Evolutionary conservation across 2,888 invertebrate genomes (phyloP), one percentile per base, ranked within the genome.

Genomic region (Lissocephala sabroskyi): DNA sequence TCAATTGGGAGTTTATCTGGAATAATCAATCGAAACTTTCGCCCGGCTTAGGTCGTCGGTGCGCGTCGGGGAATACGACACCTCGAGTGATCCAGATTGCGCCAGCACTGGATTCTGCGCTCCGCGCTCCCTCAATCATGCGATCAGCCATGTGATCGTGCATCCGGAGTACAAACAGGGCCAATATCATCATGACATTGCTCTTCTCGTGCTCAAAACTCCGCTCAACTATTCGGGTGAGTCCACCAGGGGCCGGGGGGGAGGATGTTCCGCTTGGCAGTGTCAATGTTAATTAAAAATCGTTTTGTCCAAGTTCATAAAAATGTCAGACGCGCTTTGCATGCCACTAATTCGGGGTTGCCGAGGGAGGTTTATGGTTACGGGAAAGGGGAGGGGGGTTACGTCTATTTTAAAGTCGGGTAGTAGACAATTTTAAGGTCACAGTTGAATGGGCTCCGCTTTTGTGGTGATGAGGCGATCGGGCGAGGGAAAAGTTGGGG

Each of bases 21-120:
- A 47, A 7, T 35, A 13, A 35, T 35, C 35, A 7, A 16, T 23
- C 3, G 4, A n/a, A 11, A 50, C 52, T 47, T 49, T 54, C 30
- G 30, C 30, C 17, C 48, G 93, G 93, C 63, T 90, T n/a, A n/a
- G n/a, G n/a, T 90, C 89, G 49, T 89, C 89, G 3, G 90, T 92
- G 32, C 87, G 91, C 29, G 88, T 91, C 0, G 93, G 93, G 0
- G 93, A 93, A 83, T 93, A 89, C 85, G 89, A 91, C 65, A 88
- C 89, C 1, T 86, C 88, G n/a, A 87, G 87, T 0, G 90, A 92
- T 78, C 91, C 92, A 0, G 93, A 93, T 79, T 93, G 93, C 76
- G 90, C 89, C 42, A 88, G 88, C 33, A 79, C 83, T 11, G 89
- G 88, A 62, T 92, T 92, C 85, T 93, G 93, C 82, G 92, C 91